Evolutionary conservation across 2,888 invertebrate species (phyloP).

Genomic region (Cynaeus angustus): DNA sequence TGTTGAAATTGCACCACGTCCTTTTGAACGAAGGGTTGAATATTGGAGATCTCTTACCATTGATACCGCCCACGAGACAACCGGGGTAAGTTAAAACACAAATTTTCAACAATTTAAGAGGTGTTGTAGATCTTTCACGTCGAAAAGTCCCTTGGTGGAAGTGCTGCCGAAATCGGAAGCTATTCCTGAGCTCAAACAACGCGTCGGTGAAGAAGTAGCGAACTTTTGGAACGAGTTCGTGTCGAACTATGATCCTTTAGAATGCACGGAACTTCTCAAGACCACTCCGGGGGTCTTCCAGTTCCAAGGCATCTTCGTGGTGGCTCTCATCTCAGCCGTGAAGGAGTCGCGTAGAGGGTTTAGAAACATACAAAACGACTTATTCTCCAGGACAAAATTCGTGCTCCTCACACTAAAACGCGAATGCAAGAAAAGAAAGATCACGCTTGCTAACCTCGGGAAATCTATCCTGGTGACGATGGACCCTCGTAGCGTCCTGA

Average conservation of each 20-base stretch:
- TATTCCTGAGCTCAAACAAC: conserved; percentile 79
- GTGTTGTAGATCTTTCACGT: conserved; percentile 54
- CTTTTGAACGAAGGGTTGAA: conserved; percentile 83
- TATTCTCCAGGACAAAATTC: conserved; percentile 72
- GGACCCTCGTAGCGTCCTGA: conserved; percentile 70
- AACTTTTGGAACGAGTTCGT: conserved; percentile 89
- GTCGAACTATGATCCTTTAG: conserved; percentile 84
- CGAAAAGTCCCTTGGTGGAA: conserved; percentile 73
- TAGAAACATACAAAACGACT: conserved; percentile 70
- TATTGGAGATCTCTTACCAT: conserved; percentile 82
- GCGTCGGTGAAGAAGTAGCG: conserved; percentile 79
- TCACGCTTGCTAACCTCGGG: conserved; percentile 63
- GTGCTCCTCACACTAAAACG: conserved; percentile 66
- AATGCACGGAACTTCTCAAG: conserved; percentile 80
- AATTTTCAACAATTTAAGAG: conserved; percentile 7
- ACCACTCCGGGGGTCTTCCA: conserved; percentile 76
- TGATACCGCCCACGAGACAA: conserved; percentile 71
- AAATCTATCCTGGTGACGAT: conserved; percentile 69
- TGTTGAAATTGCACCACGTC: conserved; percentile 85
- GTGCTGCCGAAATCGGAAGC: conserved; percentile 78
- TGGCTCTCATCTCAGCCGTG: conserved; percentile 78
- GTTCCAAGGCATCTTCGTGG: conserved; percentile 77
- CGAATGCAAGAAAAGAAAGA: conserved; percentile 65
- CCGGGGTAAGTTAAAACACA: conserved; percentile 59
- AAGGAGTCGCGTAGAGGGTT: conserved; percentile 77